Percentiles rank a stretch among this genome's conserved stretches.
phyloP scores from a whole-genome alignment of 2,797 vertebrate species.

The Aselliscus stoliczkanus region DNA sequence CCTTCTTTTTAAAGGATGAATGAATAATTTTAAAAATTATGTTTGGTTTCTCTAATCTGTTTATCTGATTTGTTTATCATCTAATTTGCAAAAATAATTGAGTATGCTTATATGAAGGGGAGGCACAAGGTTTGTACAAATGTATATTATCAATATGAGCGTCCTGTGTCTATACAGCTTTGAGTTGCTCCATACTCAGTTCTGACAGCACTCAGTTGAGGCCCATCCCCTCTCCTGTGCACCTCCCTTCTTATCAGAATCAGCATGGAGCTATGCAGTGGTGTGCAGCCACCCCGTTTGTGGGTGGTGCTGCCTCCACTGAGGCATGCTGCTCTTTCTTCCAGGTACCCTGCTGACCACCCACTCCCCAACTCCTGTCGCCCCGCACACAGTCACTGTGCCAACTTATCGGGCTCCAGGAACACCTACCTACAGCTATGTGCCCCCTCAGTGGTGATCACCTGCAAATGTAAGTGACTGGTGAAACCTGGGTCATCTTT shows the following conservation, averaged over 20 bases:
- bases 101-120: not conserved
- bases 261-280: accelerated
- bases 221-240: not conserved
- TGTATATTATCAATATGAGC: too few relatives aligned
- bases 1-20: not conserved
- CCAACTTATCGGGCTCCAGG: constrained; percentile 94
- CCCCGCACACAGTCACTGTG: constrained; percentile 94
- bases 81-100: not conserved
- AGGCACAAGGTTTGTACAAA: not conserved
- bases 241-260: not conserved
- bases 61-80: not conserved
- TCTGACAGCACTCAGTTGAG: not conserved
- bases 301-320: not conserved
- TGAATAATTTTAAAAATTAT: not conserved
- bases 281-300: not conserved
- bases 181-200: not conserved
- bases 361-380: constrained; percentile 93
- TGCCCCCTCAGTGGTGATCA: constrained; percentile 97
- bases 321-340: constrained; percentile 63
- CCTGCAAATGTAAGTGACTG: constrained; percentile 86
- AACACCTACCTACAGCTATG: constrained; percentile 98
- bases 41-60: not conserved
- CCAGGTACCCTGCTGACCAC: constrained; percentile 96
- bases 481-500: not conserved
- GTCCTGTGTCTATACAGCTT: not conserved